phyloP scores from a whole-genome alignment of 2,888 invertebrate species.

The Eupeodes latifasciatus region DNA sequence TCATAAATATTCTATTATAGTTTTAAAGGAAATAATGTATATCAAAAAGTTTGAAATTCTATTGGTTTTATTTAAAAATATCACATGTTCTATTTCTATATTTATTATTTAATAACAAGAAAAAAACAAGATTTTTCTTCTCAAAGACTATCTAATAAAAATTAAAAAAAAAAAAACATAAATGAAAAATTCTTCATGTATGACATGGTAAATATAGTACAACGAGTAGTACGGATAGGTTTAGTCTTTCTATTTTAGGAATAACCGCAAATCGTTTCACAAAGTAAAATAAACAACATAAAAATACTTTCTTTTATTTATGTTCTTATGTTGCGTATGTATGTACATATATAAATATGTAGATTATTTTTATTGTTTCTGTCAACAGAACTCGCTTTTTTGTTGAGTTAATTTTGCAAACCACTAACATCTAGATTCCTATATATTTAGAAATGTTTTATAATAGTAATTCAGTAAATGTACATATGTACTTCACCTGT shows the following conservation, averaged over 20 bases:
- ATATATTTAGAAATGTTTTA: no score
- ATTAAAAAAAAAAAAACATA: not conserved
- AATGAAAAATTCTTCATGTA: slow-evolving; percentile 17
- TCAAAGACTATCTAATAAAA: not conserved
- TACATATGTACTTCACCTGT: no score
- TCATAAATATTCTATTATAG: slow-evolving; percentile 1
- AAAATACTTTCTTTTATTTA: not conserved
- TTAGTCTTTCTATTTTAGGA: slow-evolving; percentile 11
- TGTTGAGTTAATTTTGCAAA: not conserved
- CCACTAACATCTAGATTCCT: no score
- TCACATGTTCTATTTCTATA: slow-evolving; percentile 24
- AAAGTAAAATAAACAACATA: slow-evolving; percentile 4
- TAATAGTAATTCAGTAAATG: no score
- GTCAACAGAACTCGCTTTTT: not conserved
- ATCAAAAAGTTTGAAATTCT: not conserved
- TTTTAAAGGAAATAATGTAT: not conserved
- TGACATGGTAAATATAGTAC: slow-evolving; percentile 20
- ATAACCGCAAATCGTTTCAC: slow-evolving; percentile 9
- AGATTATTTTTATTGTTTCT: not conserved
- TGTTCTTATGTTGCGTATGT: not conserved
- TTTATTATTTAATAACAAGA: not conserved
- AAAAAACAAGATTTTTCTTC: not conserved
- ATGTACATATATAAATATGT: not conserved
- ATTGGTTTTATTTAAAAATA: slow-evolving; percentile 4
- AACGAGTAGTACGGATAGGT: not conserved